phyloP scores from a whole-genome alignment of 2,888 invertebrate species.

The Sarcophaga carnaria region DNA sequence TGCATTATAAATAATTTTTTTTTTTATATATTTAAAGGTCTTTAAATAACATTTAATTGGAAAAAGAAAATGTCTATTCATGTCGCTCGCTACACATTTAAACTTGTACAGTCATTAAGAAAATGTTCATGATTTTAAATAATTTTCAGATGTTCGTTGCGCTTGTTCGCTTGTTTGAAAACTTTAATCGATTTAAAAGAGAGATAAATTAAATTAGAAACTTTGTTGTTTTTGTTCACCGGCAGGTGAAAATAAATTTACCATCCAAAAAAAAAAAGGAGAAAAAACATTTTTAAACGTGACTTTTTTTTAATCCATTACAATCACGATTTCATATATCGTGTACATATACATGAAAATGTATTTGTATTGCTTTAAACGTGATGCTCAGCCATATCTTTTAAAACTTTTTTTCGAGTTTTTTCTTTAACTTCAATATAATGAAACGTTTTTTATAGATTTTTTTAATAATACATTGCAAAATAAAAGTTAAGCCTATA shows the following conservation, averaged over 20 bases:
- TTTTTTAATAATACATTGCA: too few species aligned
- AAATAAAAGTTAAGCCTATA: too few species aligned
- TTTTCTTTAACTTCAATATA: too few species aligned
- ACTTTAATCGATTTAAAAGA: constrained; percentile 51
- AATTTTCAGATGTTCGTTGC: background rate
- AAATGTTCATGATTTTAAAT: background rate
- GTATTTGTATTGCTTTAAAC: constrained; percentile 28
- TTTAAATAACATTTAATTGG: too few species aligned
- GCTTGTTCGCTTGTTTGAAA: constrained; percentile 25
- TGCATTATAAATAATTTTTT: too few species aligned
- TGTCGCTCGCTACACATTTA: too few species aligned
- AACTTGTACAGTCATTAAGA: too few species aligned
- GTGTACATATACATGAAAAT: constrained; percentile 4
- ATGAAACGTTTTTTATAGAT: too few species aligned
- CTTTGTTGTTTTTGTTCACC: background rate
- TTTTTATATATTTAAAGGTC: too few species aligned
- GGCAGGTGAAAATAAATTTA: background rate
- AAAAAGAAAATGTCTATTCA: too few species aligned
- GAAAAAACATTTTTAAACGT: constrained; percentile 50
- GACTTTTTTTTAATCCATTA: constrained; percentile 65
- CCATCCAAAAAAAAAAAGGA: constrained; percentile 16
- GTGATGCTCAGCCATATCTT: constrained; percentile 37
- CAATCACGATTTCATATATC: constrained; percentile 63
- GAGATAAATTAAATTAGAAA: background rate
- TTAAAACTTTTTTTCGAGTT: too few species aligned